phyloP scores from a whole-genome alignment of 92 coral and sea anemone species.

The Meandrina meandrites region DNA sequence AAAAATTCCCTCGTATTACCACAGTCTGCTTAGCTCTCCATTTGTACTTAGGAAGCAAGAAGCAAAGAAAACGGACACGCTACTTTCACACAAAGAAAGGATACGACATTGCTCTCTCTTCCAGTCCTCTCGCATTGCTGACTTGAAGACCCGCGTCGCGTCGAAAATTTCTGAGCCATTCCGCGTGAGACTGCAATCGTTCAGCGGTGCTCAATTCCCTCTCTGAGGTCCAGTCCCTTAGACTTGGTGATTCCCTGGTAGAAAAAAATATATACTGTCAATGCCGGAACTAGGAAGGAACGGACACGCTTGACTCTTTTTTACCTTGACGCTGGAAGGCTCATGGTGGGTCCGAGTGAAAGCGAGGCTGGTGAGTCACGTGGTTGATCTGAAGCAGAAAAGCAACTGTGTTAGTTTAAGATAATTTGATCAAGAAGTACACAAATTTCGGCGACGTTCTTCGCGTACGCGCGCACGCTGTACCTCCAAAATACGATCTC shows the following conservation, averaged over 20 bases:
- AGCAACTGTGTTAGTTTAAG: background rate
- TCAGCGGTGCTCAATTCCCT: constrained; percentile 84
- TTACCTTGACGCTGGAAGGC: constrained; percentile 69
- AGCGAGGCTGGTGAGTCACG: constrained; percentile 78
- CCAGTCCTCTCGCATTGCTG: constrained; percentile 48
- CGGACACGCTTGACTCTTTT: background rate
- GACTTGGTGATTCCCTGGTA: constrained; percentile 49
- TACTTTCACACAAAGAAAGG: constrained; percentile 11
- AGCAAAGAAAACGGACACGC: background rate
- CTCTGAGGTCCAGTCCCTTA: constrained; percentile 81
- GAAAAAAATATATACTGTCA: background rate
- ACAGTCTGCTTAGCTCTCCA: background rate
- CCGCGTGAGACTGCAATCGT: constrained; percentile 85
- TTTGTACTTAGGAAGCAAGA: background rate
- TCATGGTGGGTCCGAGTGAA: constrained; percentile 66
- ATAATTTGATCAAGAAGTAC: too few relatives aligned
- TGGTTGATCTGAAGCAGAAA: constrained; percentile 50
- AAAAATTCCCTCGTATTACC: background rate
- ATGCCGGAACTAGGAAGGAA: background rate
- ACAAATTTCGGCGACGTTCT: too few relatives aligned
- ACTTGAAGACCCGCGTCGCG: constrained; percentile 73
- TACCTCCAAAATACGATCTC: constrained; percentile 97
- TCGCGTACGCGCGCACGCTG: background rate
- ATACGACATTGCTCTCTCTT: constrained; percentile 48
- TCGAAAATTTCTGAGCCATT: constrained; percentile 95